A percentile compares a stretch with the other conserved stretches of the same genome.
Evolutionary conservation across 1,140 invertebrate genomes (phyloP).

Genomic region (Panulirus ornatus): DNA sequence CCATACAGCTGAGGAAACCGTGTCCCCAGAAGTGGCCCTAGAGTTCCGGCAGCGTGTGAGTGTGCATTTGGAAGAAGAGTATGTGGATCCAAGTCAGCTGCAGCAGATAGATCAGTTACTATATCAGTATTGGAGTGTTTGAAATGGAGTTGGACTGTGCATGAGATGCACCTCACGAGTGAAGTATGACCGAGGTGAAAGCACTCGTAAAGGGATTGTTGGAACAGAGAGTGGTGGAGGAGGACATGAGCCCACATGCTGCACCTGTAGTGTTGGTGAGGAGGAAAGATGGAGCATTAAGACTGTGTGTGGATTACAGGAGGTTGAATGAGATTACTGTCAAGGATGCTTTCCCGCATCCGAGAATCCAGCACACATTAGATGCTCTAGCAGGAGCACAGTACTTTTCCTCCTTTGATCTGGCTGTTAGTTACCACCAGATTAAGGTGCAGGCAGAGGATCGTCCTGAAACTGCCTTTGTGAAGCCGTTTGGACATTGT

Average conservation of each 20-base stretch:
- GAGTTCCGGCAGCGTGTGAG: too few species aligned
- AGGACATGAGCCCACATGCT: constrained; percentile 8
- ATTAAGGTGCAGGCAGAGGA: background rate
- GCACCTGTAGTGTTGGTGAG: constrained; percentile 29
- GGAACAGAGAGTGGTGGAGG: background rate
- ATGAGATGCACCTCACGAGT: constrained; percentile 8
- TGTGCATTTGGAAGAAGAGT: too few species aligned
- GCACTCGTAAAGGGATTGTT: background rate
- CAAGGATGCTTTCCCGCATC: constrained; percentile 28
- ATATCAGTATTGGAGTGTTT: constrained; percentile 14
- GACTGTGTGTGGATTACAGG: constrained; percentile 39
- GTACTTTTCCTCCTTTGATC: background rate
- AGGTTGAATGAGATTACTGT: constrained; percentile 14
- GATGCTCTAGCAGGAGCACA: constrained; percentile 21
- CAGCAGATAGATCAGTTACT: too few species aligned
- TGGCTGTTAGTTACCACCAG: constrained; percentile 18
- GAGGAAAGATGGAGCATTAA: constrained; percentile 8
- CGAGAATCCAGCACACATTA: constrained; percentile 6
- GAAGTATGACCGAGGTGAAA: constrained; percentile 22
- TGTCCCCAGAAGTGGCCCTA: too few species aligned
- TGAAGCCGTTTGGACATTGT: constrained; percentile 16
- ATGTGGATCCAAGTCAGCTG: too few species aligned
- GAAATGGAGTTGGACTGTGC: constrained; percentile 16
- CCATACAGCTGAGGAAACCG: too few species aligned
- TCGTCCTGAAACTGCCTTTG: constrained; percentile 23